Base-by-base conservation (phyloP, 2,113 vertebrate species). In the Pseudorectes ferrugineus region DNA sequence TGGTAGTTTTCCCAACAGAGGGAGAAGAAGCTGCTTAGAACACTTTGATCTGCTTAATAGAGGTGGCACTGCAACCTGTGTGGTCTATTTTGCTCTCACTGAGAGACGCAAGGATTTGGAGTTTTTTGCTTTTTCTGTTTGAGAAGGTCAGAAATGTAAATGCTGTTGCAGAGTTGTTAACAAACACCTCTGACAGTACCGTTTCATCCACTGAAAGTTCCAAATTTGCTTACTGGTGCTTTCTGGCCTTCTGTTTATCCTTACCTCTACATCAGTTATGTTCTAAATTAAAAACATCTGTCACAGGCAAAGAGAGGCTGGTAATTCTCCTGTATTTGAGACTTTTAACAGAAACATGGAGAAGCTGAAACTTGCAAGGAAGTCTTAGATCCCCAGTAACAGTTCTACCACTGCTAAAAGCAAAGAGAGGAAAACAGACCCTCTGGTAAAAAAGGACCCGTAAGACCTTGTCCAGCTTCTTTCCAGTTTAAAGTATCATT, bases 1-100 rank as follows among this genome's bases (percentile, higher is more conserved):
- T 92, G 33, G 35, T 62, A 88, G 55, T 31, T 95, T 96, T 97
- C 95, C 97, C 96, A 96, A 48, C 26, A 96, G 80, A 91, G 43
- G 85, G 85, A 96, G 78, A 73, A 68, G 91, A 95, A 75, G 84
- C 91, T 81, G 48, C 58, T 94, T 88, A 85, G 67, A 92, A 74
- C 52, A 14, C 68, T 95, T 97, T 74, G 29, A 80, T 84, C 51
- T 45, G 78, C 14, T 11, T 62, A 83, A 35, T 5, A 62, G 63
- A 93, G 68, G 70, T 92, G 66, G 35, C 72, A 70, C 75, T 91
- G 77, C 82, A 84, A 15, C 78, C 91, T 96, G 81, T 98, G 97
- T 97, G 96, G 92, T 96, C 96, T 87, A 0, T 75, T 49, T 16
- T n/a, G 46, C 40, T 74, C 51, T 55, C 38, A 22, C 21, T 25